Base-by-base conservation (phyloP, 2,113 vertebrate species). In the Mohoua ochrocephala region DNA sequence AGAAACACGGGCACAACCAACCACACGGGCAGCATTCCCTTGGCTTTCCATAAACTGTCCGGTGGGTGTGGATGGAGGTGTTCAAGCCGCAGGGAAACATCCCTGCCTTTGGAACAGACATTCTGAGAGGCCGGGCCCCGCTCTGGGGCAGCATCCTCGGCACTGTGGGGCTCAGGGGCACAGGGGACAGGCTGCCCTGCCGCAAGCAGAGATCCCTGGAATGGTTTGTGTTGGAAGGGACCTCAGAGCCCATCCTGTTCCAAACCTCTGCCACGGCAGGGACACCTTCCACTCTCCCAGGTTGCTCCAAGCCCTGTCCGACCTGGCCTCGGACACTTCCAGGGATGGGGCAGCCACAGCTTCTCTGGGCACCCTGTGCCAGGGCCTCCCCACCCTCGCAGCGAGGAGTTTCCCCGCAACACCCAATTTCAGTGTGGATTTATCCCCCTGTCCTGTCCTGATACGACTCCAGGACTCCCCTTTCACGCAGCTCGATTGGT, bases 11-110 rank as follows among this genome's bases (percentile, higher is more conserved):
- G 21, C 19, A n/a, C 19, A 37, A 9, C 21, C 9, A 27, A 1
- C 3, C 6, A 2, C 18, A 1, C 0, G 3, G 59, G 19, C 22
- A 41, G 56, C 44, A 5, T 3, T 42, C 2, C 3, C 30, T 3
- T 1, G 57, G 30, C 59, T 63, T n/a, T 28, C 50, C 87, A 1
- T 0, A 3, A 3, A 8, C 35, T 4, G 6, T 1, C 9, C 2
- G 27, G 12, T 1, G 57, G 14, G 12, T 14, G 33, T 24, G 13
- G 27, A 4, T 3, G 31, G 4, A 20, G 2, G 15, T 2, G 27
- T 1, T 5, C 2, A 7, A 21, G 22, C 23, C 9, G 9, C 56
- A 19, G 37, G 75, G 24, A 31, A 9, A 11, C 4, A 27, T 7
- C 24, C 21, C 60, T 6, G 33, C 47, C 67, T 27, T 10, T 7